These are phyloP conservation scores for Myotis pilosus DNA, from an alignment of 2,797 vertebrate species.

Conservation along the genomic window DNA sequence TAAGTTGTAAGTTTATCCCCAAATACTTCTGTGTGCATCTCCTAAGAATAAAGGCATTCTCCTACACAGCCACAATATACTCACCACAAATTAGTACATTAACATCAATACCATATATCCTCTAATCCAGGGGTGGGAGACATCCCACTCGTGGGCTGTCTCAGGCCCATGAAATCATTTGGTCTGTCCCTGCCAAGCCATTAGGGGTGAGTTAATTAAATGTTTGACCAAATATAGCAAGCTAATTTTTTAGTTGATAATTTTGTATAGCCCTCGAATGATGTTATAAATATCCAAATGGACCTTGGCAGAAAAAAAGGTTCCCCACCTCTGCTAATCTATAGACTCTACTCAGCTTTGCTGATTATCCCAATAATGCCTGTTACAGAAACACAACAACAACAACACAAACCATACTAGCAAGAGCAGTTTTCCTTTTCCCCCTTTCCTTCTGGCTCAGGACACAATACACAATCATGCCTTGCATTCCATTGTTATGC, in stretches of 20 bases:
- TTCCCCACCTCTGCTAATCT: background rate
- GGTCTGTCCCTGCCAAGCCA: too few relatives aligned
- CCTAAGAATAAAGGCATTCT: background rate
- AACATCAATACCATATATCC: background rate
- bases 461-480: background rate
- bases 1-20: background rate
- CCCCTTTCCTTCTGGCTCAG: background rate
- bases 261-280: too few relatives aligned
- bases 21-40: background rate
- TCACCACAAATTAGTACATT: background rate
- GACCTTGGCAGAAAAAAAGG: too few relatives aligned
- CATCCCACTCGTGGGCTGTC: too few relatives aligned
- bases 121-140: background rate
- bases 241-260: too few relatives aligned
- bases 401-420: background rate
- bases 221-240: too few relatives aligned
- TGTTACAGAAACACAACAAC: background rate
- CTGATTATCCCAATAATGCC: background rate
- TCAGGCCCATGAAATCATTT: too few relatives aligned
- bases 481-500: background rate
- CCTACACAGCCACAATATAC: background rate
- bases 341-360: background rate
- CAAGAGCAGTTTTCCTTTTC: background rate
- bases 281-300: too few relatives aligned
- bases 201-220: too few relatives aligned